phyloP scores from a whole-genome alignment of 2,888 invertebrate genomes.

The Temnothorax ravouxi region DNA sequence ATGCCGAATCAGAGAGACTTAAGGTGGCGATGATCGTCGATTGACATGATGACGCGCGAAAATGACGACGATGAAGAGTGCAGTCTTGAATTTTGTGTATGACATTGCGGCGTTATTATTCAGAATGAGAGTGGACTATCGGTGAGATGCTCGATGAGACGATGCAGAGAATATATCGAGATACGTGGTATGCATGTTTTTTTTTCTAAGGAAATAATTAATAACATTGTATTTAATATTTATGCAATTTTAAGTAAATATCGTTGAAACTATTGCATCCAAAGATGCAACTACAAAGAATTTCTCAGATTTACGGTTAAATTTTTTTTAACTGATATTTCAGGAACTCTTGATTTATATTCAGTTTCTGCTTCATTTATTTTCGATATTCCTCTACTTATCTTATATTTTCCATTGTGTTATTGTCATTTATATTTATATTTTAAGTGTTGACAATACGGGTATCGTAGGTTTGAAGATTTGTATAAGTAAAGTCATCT shows the following conservation, averaged over 20 bases:
- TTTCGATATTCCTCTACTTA: neutral
- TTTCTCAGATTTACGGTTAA: neutral
- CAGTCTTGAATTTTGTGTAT: constrained; percentile 26
- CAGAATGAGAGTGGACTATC: constrained; percentile 27
- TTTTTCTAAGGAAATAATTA: neutral
- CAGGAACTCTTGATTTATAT: neutral
- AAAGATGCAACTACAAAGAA: neutral
- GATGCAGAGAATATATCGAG: constrained; percentile 14
- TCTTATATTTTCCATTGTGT: too few relatives aligned
- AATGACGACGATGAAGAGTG: constrained; percentile 13
- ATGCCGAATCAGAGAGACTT: constrained; percentile 19
- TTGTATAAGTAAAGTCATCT: neutral
- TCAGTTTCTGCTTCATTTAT: neutral
- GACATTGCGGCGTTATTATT: constrained; percentile 28
- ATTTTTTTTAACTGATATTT: neutral
- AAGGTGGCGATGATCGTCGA: constrained; percentile 20
- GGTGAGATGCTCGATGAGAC: constrained; percentile 6
- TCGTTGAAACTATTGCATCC: neutral
- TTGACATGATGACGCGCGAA: constrained; percentile 48
- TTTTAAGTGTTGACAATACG: neutral
- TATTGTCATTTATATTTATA: neutral
- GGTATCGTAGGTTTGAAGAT: neutral
- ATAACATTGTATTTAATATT: neutral
- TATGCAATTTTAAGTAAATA: neutral
- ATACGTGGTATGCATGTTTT: constrained; percentile 1